Conservation (phyloP, 2,888 invertebrate genomes). For the Camptogramma bilineatum region DNA sequence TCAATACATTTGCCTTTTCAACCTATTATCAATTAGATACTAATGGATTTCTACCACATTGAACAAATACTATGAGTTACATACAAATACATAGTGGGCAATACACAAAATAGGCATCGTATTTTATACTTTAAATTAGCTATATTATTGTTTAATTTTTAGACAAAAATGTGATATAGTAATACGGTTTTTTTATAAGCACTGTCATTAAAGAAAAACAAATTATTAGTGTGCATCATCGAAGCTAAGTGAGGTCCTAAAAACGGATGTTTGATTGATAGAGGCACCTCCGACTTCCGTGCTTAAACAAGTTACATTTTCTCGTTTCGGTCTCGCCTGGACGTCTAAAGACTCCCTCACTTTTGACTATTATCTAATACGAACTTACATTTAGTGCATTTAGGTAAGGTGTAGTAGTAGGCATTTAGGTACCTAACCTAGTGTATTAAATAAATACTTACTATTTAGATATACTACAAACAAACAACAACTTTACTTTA, state of each 20-base stretch:
- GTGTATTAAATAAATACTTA: conserved; percentile 7
- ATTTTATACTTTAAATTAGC: not conserved
- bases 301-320: too few relatives aligned
- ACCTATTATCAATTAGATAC: not conserved
- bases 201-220: too few relatives aligned
- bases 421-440: not conserved
- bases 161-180: too few relatives aligned
- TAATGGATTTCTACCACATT: not conserved
- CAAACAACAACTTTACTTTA: conserved; percentile 19
- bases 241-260: too few relatives aligned
- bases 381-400: not conserved
- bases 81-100: not conserved
- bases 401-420: not conserved
- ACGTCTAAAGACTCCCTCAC: too few relatives aligned
- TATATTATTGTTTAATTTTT: too few relatives aligned
- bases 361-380: not conserved
- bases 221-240: too few relatives aligned
- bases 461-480: conserved; percentile 20
- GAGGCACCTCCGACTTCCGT: too few relatives aligned
- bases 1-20: not conserved
- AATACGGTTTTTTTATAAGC: too few relatives aligned
- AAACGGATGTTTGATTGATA: too few relatives aligned
- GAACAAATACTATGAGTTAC: not conserved
- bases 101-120: not conserved
- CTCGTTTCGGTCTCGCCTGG: too few relatives aligned